phyloP scores from a whole-genome alignment of 2,888 invertebrate genomes.

The Sminthurinus aureus region DNA sequence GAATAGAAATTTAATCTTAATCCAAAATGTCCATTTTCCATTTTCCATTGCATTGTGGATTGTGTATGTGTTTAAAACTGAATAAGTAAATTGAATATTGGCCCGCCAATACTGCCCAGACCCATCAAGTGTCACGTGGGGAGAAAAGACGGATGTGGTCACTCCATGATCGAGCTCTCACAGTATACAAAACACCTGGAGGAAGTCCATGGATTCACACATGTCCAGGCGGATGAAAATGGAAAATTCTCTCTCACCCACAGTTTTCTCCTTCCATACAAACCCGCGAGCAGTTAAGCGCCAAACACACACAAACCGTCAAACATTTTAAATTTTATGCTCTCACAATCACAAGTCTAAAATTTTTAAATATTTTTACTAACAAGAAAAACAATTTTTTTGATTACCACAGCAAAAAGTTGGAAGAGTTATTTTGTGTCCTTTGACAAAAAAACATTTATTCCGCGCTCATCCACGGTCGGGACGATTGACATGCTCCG shows the following conservation, averaged over 20 bases:
- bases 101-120: neutral
- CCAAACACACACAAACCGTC: neutral
- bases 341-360: no score
- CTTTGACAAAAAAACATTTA: neutral
- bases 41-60: no score
- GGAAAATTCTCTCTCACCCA: neutral
- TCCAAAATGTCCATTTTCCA: neutral
- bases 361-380: no score
- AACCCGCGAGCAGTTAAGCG: neutral
- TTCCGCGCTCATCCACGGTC: neutral
- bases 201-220: neutral
- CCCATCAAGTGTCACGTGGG: neutral
- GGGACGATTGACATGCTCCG: slow-evolving; percentile 11
- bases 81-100: neutral
- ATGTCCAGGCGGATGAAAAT: neutral
- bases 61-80: neutral
- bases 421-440: neutral
- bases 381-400: no score
- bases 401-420: neutral
- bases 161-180: neutral
- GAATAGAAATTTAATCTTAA: neutral
- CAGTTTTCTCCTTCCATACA: neutral
- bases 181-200: neutral
- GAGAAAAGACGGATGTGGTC: neutral
- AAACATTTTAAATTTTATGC: neutral